A percentile compares a stretch with the other conserved stretches of the same genome.
These are phyloP conservation scores for Eciton burchellii DNA, from an alignment of 1,140 invertebrate genomes.

Conservation along the genomic window DNA sequence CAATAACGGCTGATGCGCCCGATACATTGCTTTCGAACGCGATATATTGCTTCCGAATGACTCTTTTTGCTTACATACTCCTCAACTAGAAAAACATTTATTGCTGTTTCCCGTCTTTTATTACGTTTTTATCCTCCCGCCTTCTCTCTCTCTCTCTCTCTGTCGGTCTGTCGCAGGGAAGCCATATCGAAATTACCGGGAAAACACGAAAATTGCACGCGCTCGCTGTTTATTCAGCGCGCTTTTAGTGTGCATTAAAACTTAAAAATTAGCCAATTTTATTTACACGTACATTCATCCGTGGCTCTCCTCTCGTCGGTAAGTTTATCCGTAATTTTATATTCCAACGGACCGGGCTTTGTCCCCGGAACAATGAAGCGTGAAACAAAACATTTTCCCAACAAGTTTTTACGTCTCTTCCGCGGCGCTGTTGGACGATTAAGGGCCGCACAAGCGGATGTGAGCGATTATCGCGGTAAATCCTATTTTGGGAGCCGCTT, in stretches of 20 bases:
- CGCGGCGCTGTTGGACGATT: conserved; percentile 20
- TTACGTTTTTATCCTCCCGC: neutral
- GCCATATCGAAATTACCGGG: neutral
- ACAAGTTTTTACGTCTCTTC: conserved; percentile 26
- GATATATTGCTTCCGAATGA: conserved; percentile 17
- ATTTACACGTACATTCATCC: neutral
- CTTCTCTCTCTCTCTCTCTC: no score
- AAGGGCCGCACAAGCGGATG: neutral
- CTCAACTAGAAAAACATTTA: conserved; percentile 7
- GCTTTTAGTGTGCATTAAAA: no score
- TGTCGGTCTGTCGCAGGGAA: neutral
- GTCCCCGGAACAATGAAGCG: neutral
- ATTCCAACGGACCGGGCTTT: neutral
- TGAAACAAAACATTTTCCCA: conserved; percentile 36
- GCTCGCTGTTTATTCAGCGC: no score
- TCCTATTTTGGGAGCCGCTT: conserved; percentile 54
- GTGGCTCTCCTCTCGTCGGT: no score
- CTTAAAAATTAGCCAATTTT: no score
- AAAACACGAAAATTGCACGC: no score
- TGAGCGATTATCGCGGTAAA: conserved; percentile 50
- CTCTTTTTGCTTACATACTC: conserved; percentile 21
- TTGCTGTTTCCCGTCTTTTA: neutral
- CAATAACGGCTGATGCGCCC: conserved; percentile 40
- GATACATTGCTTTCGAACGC: conserved; percentile 22
- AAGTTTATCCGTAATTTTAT: conserved; percentile 6